Evolutionary conservation across 2,113 vertebrate genomes (phyloP), one percentile per base, ranked within the genome.

Genomic region (Gymnobelideus leadbeateri): DNA sequence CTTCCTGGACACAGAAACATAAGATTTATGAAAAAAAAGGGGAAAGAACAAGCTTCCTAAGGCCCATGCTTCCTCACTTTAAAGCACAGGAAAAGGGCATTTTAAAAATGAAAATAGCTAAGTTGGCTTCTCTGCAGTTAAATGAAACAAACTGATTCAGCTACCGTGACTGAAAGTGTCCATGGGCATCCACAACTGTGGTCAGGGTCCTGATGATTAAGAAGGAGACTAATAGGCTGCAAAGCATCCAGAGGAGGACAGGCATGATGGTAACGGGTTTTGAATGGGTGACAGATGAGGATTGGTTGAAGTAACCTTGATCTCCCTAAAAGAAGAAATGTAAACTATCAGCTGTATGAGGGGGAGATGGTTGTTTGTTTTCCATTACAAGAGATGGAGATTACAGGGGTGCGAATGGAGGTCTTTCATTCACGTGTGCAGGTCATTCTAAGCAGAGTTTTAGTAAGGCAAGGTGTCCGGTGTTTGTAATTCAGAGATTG

Each of bases 91-190:
- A 84, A 84, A 84, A 43, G n/a, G 19, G 19, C 37, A 84, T 43
- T 84, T 77, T 43, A 84, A 84, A 84, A 84, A 43, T 43, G 68
- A n/a, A 84, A 84, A 43, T 43, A 84, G n/a, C 68, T 43, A 84
- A 84, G n/a, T 8, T 43, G n/a, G 19, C 68, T 84, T 84, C 61
- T 77, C 4, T n/a, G 43, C n/a, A 84, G n/a, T 84, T 84, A 84
- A 84, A 84, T 84, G 43, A 84, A 84, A 84, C 68, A 84, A 77
- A 77, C 61, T 77, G 68, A 84, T n/a, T 84, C 68, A 84, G 68
- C 68, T 23, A 84, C 68, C 43, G n/a, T 14, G 21, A 43, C n/a
- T 84, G 68, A 84, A n/a, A 84, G n/a, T 16, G n/a, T 43, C 8
- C 7, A 19, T n/a, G 43, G 16, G 16, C 21, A 43, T 23, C n/a